Evolutionary conservation across 2,113 vertebrate genomes (phyloP).

Genomic region (Promerops cafer): DNA sequence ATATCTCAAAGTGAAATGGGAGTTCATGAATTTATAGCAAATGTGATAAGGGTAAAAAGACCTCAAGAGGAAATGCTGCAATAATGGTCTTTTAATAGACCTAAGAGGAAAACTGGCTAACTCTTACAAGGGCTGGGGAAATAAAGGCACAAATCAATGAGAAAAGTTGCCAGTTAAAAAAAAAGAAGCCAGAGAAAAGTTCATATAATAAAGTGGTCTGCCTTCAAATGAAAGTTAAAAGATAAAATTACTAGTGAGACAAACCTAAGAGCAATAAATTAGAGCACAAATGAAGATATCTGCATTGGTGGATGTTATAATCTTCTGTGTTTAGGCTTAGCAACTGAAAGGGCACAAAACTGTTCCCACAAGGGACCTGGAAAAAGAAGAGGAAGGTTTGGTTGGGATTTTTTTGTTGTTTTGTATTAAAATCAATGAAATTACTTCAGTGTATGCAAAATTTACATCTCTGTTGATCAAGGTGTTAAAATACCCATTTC

Average conservation of each 20-base stretch:
- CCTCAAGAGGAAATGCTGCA: not conserved
- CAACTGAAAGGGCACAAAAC: not conserved
- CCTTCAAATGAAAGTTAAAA: not conserved
- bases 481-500: not conserved
- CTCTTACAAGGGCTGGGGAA: not conserved
- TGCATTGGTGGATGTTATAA: not conserved
- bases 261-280: not conserved
- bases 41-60: constrained; percentile 8
- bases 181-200: not conserved
- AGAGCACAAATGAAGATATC: not conserved
- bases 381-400: too few relatives aligned
- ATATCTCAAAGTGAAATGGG: constrained; percentile 24
- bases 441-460: not conserved
- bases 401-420: not conserved
- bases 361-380: not conserved
- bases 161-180: not conserved
- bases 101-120: not conserved
- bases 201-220: not conserved
- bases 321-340: not conserved
- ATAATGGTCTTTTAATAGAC: constrained; percentile 38
- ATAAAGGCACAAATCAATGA: not conserved
- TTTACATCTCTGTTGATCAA: not conserved
- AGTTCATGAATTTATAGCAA: constrained; percentile 35
- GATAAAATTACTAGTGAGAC: not conserved
- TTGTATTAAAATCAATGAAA: not conserved